Conservation (phyloP, 2,113 vertebrate species). For the Himantopus leucocephalus region DNA sequence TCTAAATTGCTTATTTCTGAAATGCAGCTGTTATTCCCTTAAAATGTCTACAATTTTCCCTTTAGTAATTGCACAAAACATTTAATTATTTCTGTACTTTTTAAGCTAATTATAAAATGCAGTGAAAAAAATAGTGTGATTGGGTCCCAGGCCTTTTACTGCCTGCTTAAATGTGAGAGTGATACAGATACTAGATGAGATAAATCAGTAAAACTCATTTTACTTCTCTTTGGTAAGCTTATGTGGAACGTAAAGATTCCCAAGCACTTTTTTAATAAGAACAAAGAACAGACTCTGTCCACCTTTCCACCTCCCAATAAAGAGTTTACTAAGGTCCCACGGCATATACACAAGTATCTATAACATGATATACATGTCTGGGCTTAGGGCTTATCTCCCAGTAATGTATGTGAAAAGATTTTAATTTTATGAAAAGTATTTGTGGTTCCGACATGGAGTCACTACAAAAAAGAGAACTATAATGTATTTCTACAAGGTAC, state of each 20-base stretch:
- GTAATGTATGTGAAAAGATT: not conserved
- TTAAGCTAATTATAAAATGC: not conserved
- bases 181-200: not conserved
- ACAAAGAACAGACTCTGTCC: not conserved
- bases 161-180: not conserved
- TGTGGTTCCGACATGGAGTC: not conserved
- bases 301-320: not conserved
- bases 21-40: not conserved
- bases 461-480: not conserved
- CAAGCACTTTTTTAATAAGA: not conserved
- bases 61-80: not conserved
- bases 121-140: not conserved
- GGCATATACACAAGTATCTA: not conserved
- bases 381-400: not conserved
- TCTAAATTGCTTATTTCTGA: not conserved
- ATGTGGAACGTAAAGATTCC: not conserved
- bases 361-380: not conserved
- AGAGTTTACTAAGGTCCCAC: not conserved
- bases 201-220: not conserved
- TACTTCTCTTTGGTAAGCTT: not conserved
- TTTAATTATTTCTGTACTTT: not conserved
- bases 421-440: not conserved
- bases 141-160: not conserved
- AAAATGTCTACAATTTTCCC: not conserved
- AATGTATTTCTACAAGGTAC: not conserved